Base-by-base conservation (phyloP, 1,140 invertebrate genomes). In the Cyrtorhinus lividipennis region DNA sequence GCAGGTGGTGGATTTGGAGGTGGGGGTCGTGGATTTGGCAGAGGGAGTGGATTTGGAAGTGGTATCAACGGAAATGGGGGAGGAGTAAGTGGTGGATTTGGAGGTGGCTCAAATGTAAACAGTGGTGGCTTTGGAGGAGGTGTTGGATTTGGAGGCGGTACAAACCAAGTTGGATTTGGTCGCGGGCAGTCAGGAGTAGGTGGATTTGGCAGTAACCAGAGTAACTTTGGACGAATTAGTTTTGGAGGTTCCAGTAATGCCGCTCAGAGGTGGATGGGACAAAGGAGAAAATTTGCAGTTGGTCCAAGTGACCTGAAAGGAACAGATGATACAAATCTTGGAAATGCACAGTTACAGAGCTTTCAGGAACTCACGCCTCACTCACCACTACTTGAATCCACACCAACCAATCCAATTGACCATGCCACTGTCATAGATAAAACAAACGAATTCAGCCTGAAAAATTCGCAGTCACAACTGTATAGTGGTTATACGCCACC, bases 21-120 rank as follows among this genome's bases (percentile, higher is more conserved):
- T 58, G 63, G 12, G 20, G 8, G 8, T 15, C 10, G 65, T 8
- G 48, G 48, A 8, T 5, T 5, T 10, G 48, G 48, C 0, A 48
- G 62, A 2, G 38, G 18, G 26, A 56, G 27, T 27, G 63, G 59
- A 58, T 53, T 48, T 10, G 61, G 61, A 38, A 62, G 61, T 38
- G 61, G 59, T 3, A 46, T 56, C 48, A n/a, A 26, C 27, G 59
- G 58, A 15, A 53, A 59, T 30, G 48, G 53, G 12, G 56, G 65
- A 44, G 59, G 58, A 48, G 59, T 63, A 8, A 18, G 53, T 23
- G 57, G 57, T 59, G 57, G 57, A 25, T 3, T 8, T 23, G 57
- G 57, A 18, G 62, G 65, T 13, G 63, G 65, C 61, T 48, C 38
- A 25, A 56, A 58, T 48, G 45, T 60, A 58, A 24, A 22, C 10